phyloP scores from a whole-genome alignment of 2,888 invertebrate genomes.

The Ametastegia equiseti region DNA sequence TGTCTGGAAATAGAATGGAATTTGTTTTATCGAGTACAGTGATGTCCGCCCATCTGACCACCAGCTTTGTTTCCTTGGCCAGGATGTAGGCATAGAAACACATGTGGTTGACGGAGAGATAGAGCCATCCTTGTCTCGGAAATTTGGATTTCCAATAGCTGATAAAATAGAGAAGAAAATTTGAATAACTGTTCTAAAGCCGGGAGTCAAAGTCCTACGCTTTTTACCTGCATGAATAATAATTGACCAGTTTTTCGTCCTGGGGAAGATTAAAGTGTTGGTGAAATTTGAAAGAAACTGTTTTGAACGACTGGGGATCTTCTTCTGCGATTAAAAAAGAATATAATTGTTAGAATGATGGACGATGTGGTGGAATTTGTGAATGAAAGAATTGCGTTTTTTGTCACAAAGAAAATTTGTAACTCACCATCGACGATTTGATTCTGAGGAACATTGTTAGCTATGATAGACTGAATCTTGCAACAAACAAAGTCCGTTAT shows the following conservation, averaged over 20 bases:
- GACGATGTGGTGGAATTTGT: not conserved
- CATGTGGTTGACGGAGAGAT: slow-evolving; percentile 96
- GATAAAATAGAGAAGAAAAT: slow-evolving; percentile 66
- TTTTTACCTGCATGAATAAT: slow-evolving; percentile 92
- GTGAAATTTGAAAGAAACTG: slow-evolving; percentile 89
- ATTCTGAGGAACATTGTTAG: slow-evolving; percentile 83
- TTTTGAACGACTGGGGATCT: slow-evolving; percentile 88
- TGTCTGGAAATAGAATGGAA: slow-evolving; percentile 89
- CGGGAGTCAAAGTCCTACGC: not conserved
- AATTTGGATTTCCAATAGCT: slow-evolving; percentile 96
- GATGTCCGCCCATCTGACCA: slow-evolving; percentile 94
- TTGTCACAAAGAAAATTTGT: not conserved
- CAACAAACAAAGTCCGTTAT: slow-evolving; percentile 96
- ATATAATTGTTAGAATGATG: not conserved
- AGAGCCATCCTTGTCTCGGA: slow-evolving; percentile 98
- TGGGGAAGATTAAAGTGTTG: slow-evolving; percentile 93
- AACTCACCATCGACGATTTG: slow-evolving; percentile 78
- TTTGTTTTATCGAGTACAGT: slow-evolving; percentile 88
- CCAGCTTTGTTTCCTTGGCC: slow-evolving; percentile 92
- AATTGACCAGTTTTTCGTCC: slow-evolving; percentile 97
- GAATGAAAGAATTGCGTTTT: not conserved
- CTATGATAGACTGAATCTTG: slow-evolving; percentile 96
- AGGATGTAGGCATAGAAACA: slow-evolving; percentile 97
- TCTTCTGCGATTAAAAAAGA: slow-evolving; percentile 82
- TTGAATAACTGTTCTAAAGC: slow-evolving; percentile 7